These are phyloP conservation scores for Aviceda subcristata DNA, from an alignment of 2,113 vertebrate species.

Conservation along the genomic window DNA sequence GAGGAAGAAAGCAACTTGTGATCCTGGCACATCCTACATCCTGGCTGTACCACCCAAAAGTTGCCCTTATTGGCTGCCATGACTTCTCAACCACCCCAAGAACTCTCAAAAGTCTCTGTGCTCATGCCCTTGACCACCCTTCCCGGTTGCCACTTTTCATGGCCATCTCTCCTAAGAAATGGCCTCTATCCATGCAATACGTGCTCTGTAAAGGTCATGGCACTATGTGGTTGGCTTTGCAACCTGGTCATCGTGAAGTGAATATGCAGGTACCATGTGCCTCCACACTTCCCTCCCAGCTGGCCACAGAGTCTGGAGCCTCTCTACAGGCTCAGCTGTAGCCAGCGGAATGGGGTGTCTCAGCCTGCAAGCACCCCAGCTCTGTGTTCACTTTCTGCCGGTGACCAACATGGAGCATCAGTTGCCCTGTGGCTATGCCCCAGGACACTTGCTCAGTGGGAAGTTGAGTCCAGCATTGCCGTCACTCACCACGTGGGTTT, in stretches of 20 bases:
- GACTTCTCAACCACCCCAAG: background rate
- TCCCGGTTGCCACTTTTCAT: background rate
- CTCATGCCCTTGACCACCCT: background rate
- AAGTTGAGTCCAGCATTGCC: background rate
- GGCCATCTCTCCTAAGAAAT: background rate
- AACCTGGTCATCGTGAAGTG: background rate
- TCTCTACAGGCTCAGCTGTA: background rate
- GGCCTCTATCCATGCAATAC: background rate
- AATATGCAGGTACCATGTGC: background rate
- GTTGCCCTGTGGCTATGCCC: background rate
- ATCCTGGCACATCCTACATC: background rate
- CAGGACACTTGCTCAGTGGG: background rate
- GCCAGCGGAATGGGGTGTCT: background rate
- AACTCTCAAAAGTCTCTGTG: background rate
- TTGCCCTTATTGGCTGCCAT: background rate
- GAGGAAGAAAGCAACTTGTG: background rate
- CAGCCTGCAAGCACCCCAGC: background rate
- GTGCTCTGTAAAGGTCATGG: background rate
- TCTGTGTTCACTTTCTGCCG: background rate
- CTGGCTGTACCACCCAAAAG: background rate
- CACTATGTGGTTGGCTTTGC: background rate
- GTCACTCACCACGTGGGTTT: constrained; percentile 76
- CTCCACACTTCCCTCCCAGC: background rate
- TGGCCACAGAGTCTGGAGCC: background rate
- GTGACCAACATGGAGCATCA: background rate